Base-by-base conservation (phyloP, 2,113 vertebrate genomes). In the Scalopus aquaticus region DNA sequence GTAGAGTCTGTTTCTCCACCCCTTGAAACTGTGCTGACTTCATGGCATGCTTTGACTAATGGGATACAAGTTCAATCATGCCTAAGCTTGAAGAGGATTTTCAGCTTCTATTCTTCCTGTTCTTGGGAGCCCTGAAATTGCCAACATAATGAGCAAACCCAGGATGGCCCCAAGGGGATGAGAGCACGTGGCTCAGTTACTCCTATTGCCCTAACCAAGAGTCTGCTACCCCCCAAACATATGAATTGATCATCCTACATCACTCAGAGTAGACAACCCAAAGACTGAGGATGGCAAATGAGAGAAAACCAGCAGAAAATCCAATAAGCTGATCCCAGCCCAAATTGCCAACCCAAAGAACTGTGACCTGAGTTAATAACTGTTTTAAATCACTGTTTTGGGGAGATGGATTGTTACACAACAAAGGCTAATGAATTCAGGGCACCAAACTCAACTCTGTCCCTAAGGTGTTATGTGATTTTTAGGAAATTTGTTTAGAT, bases 401-500 rank as follows among this genome's bases (percentile, higher is more conserved):
- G n/a, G 26, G 26, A 13, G 39, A 10, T 78, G 8, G 15, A 30
- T 60, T 58, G 39, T 56, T 95, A 72, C 2, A 44, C 10, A 51
- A 22, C 60, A 72, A 82, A 78, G 87, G 28, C 11, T 72, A 15
- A 37, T 28, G 37, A 24, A 51, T 51, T 49, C 28, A 46, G 26
- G 20, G 0, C 54, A 64, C 62, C 28, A 51, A 62, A 79, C 51
- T 60, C 39, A 67, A 30, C 3, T 88, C 26, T 51, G 9, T 88
- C 28, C 2, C 6, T 72, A 42, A 65, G 0, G 49, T 16, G 15
- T n/a, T 56, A 6, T 82, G 24, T n/a, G 46, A 46, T 69, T 56
- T 92, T 82, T 74, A 79, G n/a, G 37, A 82, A 69, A 84, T 80
- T 26, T 88, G 22, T 88, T 88, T 74, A 60, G 30, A 60, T 9